These are phyloP conservation scores for Oreochromis aureus DNA, from an alignment of 2,113 vertebrate genomes.

Conservation along the genomic window DNA sequence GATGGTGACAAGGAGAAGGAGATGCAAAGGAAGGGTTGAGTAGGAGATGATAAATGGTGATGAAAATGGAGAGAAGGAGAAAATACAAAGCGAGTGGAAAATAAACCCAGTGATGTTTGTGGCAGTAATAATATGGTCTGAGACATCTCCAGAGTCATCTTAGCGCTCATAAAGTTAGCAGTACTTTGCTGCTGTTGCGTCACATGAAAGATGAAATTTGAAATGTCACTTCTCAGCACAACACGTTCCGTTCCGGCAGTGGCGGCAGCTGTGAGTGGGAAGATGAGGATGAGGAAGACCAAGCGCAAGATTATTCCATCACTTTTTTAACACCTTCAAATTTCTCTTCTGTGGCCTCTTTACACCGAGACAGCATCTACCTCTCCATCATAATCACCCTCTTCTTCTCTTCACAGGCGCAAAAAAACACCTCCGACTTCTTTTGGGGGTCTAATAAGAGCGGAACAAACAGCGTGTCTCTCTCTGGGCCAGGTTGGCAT, in stretches of 20 bases:
- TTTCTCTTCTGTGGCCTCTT: conserved; percentile 24
- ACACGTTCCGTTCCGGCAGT: conserved; percentile 35
- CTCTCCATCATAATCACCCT: conserved; percentile 20
- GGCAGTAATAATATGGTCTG: neutral
- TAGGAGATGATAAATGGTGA: neutral
- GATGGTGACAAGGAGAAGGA: neutral
- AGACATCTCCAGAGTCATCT: neutral
- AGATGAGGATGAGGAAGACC: conserved; percentile 42
- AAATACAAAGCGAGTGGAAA: neutral
- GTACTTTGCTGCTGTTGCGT: neutral
- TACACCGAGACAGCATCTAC: neutral
- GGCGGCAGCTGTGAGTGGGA: conserved; percentile 51
- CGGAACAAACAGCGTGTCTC: conserved; percentile 28
- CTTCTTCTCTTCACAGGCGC: neutral
- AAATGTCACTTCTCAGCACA: conserved; percentile 50
- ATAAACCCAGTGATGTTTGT: neutral
- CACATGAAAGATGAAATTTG: conserved; percentile 9
- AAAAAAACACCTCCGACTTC: neutral
- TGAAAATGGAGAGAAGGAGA: neutral
- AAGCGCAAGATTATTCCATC: conserved; percentile 42
- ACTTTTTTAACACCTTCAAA: conserved; percentile 49
- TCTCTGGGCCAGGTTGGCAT: conserved; percentile 14
- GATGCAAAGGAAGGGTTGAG: neutral
- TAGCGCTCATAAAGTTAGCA: neutral
- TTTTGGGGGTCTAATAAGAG: conserved; percentile 42